Percentiles rank a stretch among this genome's conserved stretches.
phyloP scores from a whole-genome alignment of 2,888 invertebrate genomes.

The Zaprionus lineosus region DNA sequence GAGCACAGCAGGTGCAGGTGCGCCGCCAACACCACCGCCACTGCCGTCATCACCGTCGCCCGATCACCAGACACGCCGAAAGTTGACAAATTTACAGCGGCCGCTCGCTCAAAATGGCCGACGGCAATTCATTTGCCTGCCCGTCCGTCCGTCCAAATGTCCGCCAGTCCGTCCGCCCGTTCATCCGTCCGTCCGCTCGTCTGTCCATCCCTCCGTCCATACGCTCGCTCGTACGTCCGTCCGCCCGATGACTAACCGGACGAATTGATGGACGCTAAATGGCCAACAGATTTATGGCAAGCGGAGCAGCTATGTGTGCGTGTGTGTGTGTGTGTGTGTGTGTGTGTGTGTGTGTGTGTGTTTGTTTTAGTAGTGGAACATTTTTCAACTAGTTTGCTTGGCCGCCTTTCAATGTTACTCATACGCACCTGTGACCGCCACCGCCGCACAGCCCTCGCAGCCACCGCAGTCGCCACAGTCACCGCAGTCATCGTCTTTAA shows the following conservation, averaged over 20 bases:
- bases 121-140: conserved; percentile 67
- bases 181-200: too few species aligned
- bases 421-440: conserved; percentile 71
- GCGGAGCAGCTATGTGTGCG: conserved; percentile 11
- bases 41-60: conserved; percentile 3
- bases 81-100: conserved; percentile 73
- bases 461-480: not conserved
- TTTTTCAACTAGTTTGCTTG: conserved; percentile 65
- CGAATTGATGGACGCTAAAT: conserved; percentile 74
- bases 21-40: conserved; percentile 14
- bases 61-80: conserved; percentile 46
- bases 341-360: not conserved
- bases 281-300: conserved; percentile 71
- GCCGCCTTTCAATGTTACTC: conserved; percentile 75
- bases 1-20: conserved; percentile 75
- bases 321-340: not conserved
- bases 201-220: too few species aligned
- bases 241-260: conserved; percentile 55
- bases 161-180: not conserved
- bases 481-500: too few species aligned
- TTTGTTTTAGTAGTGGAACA: not conserved
- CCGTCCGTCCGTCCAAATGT: conserved; percentile 1
- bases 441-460: conserved; percentile 32
- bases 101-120: conserved; percentile 65
- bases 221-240: conserved; percentile 62